These are phyloP conservation scores for Palythoa caribaeorum DNA, from an alignment of 92 coral and sea anemone genomes.

Conservation along the genomic window DNA sequence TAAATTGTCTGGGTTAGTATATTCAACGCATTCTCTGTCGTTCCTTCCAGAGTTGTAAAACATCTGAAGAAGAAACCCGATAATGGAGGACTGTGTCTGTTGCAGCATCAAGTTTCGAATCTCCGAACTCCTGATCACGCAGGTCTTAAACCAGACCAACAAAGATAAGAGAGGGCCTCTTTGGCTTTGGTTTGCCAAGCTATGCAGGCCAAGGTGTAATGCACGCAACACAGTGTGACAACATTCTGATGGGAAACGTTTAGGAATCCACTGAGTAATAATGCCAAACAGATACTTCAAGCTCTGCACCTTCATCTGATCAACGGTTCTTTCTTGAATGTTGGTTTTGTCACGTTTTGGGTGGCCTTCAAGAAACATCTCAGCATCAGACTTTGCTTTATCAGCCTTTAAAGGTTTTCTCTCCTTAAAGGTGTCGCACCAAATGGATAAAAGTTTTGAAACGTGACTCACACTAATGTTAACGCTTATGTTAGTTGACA, in stretches of 20 bases:
- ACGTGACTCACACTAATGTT: slow-evolving; percentile 58
- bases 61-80: slow-evolving; percentile 30
- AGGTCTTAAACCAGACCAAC: slow-evolving; percentile 25
- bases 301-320: neutral
- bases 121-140: slow-evolving; percentile 13
- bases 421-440: slow-evolving; percentile 73
- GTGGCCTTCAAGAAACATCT: neutral
- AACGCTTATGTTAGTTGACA: slow-evolving; percentile 41
- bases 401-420: neutral
- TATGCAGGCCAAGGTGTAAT: slow-evolving; percentile 14
- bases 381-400: neutral
- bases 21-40: neutral
- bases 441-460: slow-evolving; percentile 53
- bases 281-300: slow-evolving; percentile 17
- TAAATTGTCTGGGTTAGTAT: neutral
- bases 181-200: neutral
- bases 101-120: slow-evolving; percentile 3
- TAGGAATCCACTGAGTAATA: slow-evolving; percentile 27
- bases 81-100: slow-evolving; percentile 7
- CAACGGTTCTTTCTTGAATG: neutral
- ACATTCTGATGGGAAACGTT: neutral
- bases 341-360: neutral
- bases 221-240: slow-evolving; percentile 3
- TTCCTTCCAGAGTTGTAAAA: neutral
- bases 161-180: neutral